A percentile compares a stretch with the other conserved stretches of the same genome.
Conservation (phyloP, 2,888 invertebrate genomes). For the Mylabris sibirica region DNA sequence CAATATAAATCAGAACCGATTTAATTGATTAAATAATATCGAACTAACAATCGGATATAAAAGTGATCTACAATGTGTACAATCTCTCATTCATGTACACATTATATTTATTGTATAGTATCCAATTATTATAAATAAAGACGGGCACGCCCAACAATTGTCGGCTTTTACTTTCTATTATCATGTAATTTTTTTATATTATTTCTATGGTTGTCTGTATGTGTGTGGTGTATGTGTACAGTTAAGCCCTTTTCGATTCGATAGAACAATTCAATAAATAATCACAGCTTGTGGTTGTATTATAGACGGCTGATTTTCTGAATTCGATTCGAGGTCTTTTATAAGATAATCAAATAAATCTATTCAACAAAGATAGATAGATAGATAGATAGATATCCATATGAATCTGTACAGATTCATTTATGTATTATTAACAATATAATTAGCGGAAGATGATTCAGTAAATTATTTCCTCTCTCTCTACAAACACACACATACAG, state of each 20-base stretch:
- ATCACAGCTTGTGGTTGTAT: not conserved
- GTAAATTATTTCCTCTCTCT: not conserved
- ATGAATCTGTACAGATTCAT: not conserved
- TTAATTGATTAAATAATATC: not conserved
- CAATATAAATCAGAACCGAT: not conserved
- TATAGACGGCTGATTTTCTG: not conserved
- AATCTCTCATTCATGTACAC: not conserved
- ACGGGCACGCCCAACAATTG: constrained; percentile 3
- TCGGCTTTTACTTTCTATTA: not conserved
- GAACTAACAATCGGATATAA: constrained; percentile 10
- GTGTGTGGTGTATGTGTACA: not conserved
- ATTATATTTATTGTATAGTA: constrained; percentile 4
- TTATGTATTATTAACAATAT: constrained; percentile 1
- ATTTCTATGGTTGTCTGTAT: not conserved
- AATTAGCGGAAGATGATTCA: constrained; percentile 6
- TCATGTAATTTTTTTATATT: not conserved
- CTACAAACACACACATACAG: no score
- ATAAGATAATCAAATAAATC: not conserved
- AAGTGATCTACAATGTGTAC: constrained; percentile 19
- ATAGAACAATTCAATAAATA: not conserved
- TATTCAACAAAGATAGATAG: no score
- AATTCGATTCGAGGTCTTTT: not conserved
- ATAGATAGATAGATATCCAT: no score
- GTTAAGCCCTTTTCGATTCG: not conserved
- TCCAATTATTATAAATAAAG: constrained; percentile 6